These are phyloP conservation scores for Takifugu ocellatus DNA, from an alignment of 2,797 vertebrate species.

Conservation along the genomic window DNA sequence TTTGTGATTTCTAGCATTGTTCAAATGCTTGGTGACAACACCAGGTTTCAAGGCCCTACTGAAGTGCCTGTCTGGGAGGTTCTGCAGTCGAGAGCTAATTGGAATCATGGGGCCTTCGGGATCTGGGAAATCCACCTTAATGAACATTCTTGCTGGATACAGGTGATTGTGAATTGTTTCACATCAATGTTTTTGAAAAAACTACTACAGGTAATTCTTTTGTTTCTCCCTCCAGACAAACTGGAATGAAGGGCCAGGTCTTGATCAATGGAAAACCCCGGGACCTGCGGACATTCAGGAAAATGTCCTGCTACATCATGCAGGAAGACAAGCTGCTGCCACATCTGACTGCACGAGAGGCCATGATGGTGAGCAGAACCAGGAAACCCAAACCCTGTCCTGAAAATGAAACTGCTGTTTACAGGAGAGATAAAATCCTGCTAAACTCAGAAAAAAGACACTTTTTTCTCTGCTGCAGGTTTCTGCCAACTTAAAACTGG, in stretches of 20 bases:
- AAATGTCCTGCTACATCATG: conserved; percentile 99
- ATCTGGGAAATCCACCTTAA: conserved; percentile 90
- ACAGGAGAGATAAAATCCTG: too few species aligned
- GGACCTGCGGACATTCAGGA: conserved; percentile 88
- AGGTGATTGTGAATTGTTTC: conserved; percentile 70
- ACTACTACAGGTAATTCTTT: not conserved
- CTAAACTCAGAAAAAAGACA: too few species aligned
- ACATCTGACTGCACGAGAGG: conserved; percentile 86
- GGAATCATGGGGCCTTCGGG: conserved; percentile 96
- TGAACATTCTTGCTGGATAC: conserved; percentile 96
- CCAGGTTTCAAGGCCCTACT: conserved; percentile 91
- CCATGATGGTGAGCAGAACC: conserved; percentile 84
- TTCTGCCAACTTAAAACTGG: conserved; percentile 90
- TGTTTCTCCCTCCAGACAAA: conserved; percentile 75
- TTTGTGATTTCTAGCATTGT: not conserved
- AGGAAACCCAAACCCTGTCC: not conserved
- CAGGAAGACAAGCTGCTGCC: conserved; percentile 93
- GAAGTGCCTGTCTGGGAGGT: conserved; percentile 89
- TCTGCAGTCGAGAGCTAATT: conserved; percentile 88
- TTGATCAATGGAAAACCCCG: conserved; percentile 86
- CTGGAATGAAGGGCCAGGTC: conserved; percentile 91
- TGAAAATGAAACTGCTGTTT: not conserved
- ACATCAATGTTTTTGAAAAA: too few species aligned
- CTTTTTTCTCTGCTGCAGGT: conserved; percentile 70
- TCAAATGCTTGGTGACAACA: not conserved